A percentile compares a stretch with the other conserved stretches of the same genome.
These are phyloP conservation scores for Anas platyrhynchos DNA, from an alignment of 2,113 vertebrate genomes.

Conservation along the genomic window DNA sequence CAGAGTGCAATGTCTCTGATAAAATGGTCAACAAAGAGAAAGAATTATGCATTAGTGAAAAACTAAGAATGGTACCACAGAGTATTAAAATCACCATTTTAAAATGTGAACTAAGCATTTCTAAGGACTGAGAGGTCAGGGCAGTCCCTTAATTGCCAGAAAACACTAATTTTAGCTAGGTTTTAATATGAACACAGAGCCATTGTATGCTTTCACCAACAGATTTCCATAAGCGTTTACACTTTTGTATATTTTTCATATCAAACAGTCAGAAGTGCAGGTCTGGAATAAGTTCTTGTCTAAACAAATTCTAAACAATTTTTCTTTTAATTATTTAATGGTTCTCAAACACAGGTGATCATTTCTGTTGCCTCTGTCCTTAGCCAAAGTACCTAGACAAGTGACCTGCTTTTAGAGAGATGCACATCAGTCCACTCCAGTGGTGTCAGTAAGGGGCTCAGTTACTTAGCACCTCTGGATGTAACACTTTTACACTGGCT, in stretches of 20 bases:
- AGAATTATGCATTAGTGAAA: background rate
- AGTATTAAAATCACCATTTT: slow-evolving; percentile 1
- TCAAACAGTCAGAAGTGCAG: background rate
- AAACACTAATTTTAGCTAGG: background rate
- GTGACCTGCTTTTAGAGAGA: background rate
- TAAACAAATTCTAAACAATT: background rate
- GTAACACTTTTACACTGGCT: background rate
- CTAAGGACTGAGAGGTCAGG: slow-evolving; percentile 20
- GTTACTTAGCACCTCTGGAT: background rate
- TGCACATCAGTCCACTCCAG: background rate
- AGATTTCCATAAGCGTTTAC: background rate
- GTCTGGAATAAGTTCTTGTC: background rate
- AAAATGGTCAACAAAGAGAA: background rate
- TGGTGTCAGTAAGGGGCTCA: background rate
- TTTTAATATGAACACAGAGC: background rate
- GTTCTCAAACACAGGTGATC: background rate
- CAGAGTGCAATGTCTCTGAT: background rate
- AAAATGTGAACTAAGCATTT: slow-evolving; percentile 4
- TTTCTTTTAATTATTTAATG: background rate
- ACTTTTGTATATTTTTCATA: background rate
- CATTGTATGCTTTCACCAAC: background rate
- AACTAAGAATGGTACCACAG: background rate
- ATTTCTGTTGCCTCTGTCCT: background rate
- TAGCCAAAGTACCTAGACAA: background rate
- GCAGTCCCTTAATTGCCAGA: background rate